Conservation (phyloP, 2,797 vertebrate species). For the Synaphobranchus kaupii region DNA sequence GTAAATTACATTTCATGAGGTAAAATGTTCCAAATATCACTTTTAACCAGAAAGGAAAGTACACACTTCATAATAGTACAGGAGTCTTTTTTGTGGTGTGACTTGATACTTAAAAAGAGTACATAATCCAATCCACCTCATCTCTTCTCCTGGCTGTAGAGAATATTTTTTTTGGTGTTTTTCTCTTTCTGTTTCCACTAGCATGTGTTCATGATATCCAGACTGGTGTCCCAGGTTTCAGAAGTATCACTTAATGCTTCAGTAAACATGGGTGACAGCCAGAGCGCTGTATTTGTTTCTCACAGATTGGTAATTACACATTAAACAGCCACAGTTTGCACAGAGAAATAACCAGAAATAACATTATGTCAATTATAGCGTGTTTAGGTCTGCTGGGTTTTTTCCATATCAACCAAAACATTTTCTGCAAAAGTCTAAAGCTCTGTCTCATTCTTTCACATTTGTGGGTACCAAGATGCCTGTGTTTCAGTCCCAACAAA, state of each 20-base stretch:
- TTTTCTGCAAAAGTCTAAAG: neutral
- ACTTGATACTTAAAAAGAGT: neutral
- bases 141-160: neutral
- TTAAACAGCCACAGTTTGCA: constrained; percentile 11
- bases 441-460: neutral
- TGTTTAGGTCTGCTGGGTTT: constrained; percentile 17
- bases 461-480: neutral
- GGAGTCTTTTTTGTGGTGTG: neutral
- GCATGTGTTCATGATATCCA: constrained; percentile 10
- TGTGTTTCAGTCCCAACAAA: constrained; percentile 2
- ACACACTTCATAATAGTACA: neutral
- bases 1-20: neutral
- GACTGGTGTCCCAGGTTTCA: constrained; percentile 12
- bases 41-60: neutral
- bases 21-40: constrained; percentile 1
- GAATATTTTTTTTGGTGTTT: neutral
- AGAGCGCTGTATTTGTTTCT: constrained; percentile 11
- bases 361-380: constrained; percentile 7
- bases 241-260: constrained; percentile 19
- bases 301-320: constrained; percentile 18
- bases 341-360: constrained; percentile 18
- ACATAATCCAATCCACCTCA: neutral
- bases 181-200: neutral
- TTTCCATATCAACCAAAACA: constrained; percentile 13
- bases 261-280: constrained; percentile 13